phyloP scores from a whole-genome alignment of 2,888 invertebrate genomes.

The Brachypterus glaber region DNA sequence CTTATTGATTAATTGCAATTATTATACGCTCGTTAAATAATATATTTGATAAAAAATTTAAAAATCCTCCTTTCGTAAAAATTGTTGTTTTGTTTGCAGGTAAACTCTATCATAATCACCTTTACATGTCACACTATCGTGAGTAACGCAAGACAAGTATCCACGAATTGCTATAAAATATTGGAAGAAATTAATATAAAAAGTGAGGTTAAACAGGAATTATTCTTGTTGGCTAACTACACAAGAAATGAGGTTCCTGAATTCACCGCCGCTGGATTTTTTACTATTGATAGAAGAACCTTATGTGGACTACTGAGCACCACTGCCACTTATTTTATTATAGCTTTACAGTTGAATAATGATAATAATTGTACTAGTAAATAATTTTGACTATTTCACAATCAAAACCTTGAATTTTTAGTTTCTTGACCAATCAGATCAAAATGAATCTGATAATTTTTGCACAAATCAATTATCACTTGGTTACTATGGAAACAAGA shows the following conservation, averaged over 20 bases:
- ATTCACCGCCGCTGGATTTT: constrained; percentile 6
- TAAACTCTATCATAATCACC: background rate
- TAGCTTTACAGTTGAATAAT: constrained; percentile 3
- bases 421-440: no score
- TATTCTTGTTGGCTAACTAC: constrained; percentile 1
- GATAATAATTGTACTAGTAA: no score
- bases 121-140: background rate
- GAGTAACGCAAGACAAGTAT: background rate
- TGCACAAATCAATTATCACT: no score
- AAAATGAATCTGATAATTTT: no score
- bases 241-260: constrained; percentile 1
- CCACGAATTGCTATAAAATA: background rate
- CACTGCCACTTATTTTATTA: constrained; percentile 3
- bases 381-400: no score
- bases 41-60: no score
- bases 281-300: constrained; percentile 4
- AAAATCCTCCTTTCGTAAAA: no score
- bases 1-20: no score
- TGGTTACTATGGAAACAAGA: no score
- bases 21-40: no score
- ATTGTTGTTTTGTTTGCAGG: background rate
- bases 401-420: no score
- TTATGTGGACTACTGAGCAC: constrained; percentile 1
- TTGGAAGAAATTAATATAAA: background rate
- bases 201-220: constrained; percentile 1